Conservation (phyloP, 2,888 invertebrate species). For the Gandaritis pyraliata region DNA sequence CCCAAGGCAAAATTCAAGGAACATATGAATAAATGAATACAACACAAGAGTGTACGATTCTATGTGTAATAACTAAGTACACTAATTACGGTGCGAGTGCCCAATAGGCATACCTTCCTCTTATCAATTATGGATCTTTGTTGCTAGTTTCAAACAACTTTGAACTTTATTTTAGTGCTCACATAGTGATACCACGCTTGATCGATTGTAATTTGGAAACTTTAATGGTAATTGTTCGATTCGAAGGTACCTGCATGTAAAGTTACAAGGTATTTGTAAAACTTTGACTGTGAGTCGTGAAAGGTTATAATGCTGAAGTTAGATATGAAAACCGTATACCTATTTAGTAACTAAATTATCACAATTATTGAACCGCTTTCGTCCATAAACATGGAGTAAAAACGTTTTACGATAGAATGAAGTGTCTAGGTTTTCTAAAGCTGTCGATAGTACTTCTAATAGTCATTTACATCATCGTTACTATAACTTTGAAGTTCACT, state of each 20-base stretch:
- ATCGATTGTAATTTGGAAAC: conserved; percentile 10
- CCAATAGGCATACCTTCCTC: conserved; percentile 63
- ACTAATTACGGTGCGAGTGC: conserved; percentile 67
- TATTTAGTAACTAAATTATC: no score
- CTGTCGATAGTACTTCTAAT: no score
- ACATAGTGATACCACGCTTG: not conserved
- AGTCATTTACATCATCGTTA: no score
- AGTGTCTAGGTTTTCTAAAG: no score
- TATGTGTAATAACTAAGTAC: not conserved
- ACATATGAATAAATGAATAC: conserved; percentile 3
- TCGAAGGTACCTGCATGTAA: no score
- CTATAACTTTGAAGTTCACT: no score
- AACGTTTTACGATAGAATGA: no score
- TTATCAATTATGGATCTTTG: conserved; percentile 56
- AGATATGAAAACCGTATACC: not conserved
- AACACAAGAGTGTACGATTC: conserved; percentile 2
- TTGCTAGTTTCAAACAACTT: conserved; percentile 42
- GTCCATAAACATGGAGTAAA: no score
- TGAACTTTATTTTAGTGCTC: not conserved
- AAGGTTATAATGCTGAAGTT: not conserved
- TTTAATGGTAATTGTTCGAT: conserved; percentile 1
- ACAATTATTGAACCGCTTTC: no score
- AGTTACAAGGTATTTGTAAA: not conserved
- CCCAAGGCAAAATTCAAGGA: not conserved
- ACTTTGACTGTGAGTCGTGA: not conserved